Evolutionary conservation across 2,888 invertebrate species (phyloP), one percentile per base, ranked within the genome.

Genomic region (Xylota segnis): DNA sequence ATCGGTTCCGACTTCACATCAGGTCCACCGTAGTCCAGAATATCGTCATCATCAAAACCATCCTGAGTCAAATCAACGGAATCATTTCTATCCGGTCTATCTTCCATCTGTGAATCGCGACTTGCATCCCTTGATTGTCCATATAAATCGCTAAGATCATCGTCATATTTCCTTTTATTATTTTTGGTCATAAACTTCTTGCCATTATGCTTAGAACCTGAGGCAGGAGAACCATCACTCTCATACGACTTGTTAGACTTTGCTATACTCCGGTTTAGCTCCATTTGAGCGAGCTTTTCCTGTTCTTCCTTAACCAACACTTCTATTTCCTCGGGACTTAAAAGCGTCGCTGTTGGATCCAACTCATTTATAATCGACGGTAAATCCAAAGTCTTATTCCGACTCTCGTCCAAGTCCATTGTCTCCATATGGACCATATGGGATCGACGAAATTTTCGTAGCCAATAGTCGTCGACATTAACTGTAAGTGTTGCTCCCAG

Each of bases 401-500:
- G 16, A 12, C 23, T 59, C 16, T 71, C 71, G 45, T 58, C 37
- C 56, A 70, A 29, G 23, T 56, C 45, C 16, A 52, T 7, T 7
- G 12, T 2, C 2, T 47, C 58, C 32, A 71, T 16, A 9, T 59
- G 59, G 18, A 2, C 9, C 71, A 71, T 37, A 47, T 71, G 71
- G 7, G 71, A 18, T 9, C n/a, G 56, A 0, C 83, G 74, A 23
- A 84, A 84, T 27, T 75, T 79, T 23, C 83, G 45, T 18, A 84
- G 16, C 83, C 83, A 84, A 45, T 84, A 70, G 7, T 79, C 79
- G 5, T 84, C 83, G 1, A 75, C 40, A 2, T 23, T n/a, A 3
- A 79, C 1, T 0, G 16, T 18, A 0, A 74, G 68, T 0, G 74
- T 79, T 18, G 74, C 63, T 2, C 83, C 79, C 12, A 84, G 23